Base-by-base conservation (phyloP, 2,888 invertebrate genomes). In the Lasioglossum leucozonium region DNA sequence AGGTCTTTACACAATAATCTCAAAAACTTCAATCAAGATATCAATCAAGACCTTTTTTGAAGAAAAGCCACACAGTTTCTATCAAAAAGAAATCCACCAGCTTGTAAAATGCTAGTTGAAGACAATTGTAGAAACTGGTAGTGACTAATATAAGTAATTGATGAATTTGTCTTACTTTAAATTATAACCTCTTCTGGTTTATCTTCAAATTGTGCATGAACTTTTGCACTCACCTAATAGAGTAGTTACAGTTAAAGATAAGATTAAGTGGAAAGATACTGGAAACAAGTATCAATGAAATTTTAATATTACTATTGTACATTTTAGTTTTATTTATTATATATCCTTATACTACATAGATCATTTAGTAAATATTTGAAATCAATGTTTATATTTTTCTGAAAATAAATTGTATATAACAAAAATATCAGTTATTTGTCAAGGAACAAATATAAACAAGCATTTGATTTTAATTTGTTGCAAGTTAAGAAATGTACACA, bases 191-290 rank as follows among this genome's bases (percentile, higher is more conserved):
- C 55, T 55, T 55, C 0, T 11, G n/a, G 55, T 55, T 55, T 55
- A 55, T 55, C 55, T 55, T n/a, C 4, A n/a, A 55, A 55, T n/a
- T n/a, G 11, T n/a, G n/a, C 55, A 51, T 4, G n/a, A 55, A 55
- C 55, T 55, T 55, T 55, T n/a, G 55, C n/a, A n/a, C 55, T 55
- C 55, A n/a, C n/a, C n/a, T 55, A 55, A 55, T 55, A 55, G 11
- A n/a, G n/a, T 11, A n/a, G n/a, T 55, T 11, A 55, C n/a, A 55
- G 55, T 55, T n/a, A 55, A n/a, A 55, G 55, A 55, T 55, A 55
- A 55, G 55, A 55, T n/a, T 55, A 55, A 55, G n/a, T n/a, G 55
- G n/a, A 11, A n/a, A 55, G 55, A 55, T 1, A n/a, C 10, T 4
- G 4, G n/a, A 55, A 55, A 55, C 11, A 1, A 11, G 55, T 55